phyloP scores from a whole-genome alignment of 2,797 vertebrate species.

The Sebastes diaconus region DNA sequence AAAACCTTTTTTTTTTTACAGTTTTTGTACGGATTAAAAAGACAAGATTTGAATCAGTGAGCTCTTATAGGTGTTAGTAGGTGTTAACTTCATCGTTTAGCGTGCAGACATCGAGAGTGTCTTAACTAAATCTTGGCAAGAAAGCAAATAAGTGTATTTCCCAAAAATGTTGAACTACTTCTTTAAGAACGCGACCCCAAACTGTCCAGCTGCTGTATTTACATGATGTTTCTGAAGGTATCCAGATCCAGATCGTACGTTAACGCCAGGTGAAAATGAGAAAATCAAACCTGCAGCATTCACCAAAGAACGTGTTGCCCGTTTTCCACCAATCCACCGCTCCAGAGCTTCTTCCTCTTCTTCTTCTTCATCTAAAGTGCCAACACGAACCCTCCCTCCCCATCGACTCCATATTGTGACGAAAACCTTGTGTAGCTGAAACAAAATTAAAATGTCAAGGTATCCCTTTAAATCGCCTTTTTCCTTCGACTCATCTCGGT shows the following conservation, averaged over 20 bases:
- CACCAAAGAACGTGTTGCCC: constrained; percentile 10
- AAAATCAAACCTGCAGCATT: not conserved
- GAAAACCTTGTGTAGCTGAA: not conserved
- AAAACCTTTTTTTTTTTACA: too few relatives aligned
- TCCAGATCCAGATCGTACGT: not conserved
- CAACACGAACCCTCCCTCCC: not conserved
- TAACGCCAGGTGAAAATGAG: not conserved
- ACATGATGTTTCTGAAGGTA: too few relatives aligned
- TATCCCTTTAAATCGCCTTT: constrained; percentile 57
- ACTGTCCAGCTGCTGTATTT: not conserved
- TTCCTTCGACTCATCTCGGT: not conserved
- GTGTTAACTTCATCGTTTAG: too few relatives aligned
- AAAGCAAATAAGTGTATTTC: not conserved
- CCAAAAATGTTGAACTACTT: not conserved
- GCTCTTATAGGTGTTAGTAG: too few relatives aligned
- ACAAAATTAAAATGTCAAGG: constrained; percentile 35
- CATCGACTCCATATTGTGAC: not conserved
- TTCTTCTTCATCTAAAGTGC: constrained; percentile 21
- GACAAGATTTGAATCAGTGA: too few relatives aligned
- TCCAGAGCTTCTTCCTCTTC: not conserved
- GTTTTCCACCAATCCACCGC: not conserved
- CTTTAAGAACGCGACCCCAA: not conserved
- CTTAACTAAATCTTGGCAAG: too few relatives aligned
- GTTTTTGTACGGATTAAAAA: too few relatives aligned
- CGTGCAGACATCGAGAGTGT: too few relatives aligned